These are phyloP conservation scores for Bimastos eiseni DNA, from an alignment of 2,888 invertebrate species.

Conservation along the genomic window DNA sequence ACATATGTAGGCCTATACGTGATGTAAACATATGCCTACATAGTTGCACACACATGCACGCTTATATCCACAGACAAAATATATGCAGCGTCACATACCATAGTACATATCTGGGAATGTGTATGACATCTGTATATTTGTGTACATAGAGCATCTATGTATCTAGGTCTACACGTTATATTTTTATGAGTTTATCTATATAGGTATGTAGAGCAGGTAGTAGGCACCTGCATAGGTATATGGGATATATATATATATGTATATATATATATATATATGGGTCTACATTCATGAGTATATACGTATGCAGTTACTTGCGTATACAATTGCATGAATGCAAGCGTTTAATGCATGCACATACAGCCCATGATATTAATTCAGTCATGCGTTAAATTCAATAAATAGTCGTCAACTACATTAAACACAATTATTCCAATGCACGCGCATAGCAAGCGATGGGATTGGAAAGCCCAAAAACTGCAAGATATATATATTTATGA, in stretches of 20 bases:
- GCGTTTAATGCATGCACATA: conserved; percentile 2
- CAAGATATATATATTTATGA: too few species aligned
- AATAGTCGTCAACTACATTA: not conserved
- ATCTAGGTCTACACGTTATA: too few species aligned
- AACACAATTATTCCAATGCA: not conserved
- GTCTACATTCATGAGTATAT: not conserved
- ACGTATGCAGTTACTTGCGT: not conserved
- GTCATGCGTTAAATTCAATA: not conserved
- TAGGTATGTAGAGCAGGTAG: not conserved
- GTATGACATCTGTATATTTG: not conserved
- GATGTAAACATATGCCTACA: not conserved
- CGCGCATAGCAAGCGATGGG: too few species aligned
- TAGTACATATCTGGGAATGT: not conserved
- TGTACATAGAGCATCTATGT: not conserved
- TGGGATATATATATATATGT: not conserved
- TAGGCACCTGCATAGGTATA: not conserved
- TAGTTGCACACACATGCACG: not conserved
- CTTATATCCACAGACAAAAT: too few species aligned
- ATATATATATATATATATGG: not conserved
- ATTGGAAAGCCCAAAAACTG: too few species aligned
- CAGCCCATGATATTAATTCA: not conserved
- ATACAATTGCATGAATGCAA: conserved; percentile 1
- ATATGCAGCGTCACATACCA: not conserved
- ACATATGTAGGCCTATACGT: not conserved
- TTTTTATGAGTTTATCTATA: not conserved